These are phyloP conservation scores for Apostichopus parvimensis DNA, from an alignment of 35 echinoderm and acorn worm species.

Conservation along the genomic window DNA sequence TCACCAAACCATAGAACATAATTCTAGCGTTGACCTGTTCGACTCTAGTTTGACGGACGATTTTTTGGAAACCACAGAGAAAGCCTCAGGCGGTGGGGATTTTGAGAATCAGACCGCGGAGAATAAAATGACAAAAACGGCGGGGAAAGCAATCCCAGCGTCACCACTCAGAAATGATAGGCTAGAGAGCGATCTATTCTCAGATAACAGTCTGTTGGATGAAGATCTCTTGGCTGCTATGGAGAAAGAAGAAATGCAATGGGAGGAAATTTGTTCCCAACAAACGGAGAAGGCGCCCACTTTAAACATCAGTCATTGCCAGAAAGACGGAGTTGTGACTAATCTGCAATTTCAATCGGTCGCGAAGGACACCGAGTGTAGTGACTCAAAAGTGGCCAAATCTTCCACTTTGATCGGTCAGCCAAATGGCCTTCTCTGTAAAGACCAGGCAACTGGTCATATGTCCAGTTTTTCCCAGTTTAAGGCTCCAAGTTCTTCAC, in stretches of 20 bases:
- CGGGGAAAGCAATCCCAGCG: not conserved
- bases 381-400: not conserved
- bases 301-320: not conserved
- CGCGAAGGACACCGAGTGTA: not conserved
- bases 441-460: not conserved
- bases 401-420: not conserved
- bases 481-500: constrained; percentile 11
- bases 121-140: not conserved
- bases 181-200: constrained; percentile 14
- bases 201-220: constrained; percentile 44
- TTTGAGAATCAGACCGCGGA: not conserved
- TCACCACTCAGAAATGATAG: not conserved
- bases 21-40: constrained; percentile 49
- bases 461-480: not conserved
- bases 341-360: not conserved
- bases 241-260: constrained; percentile 39
- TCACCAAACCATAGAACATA: not conserved
- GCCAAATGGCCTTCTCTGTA: not conserved
- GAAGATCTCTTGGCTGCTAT: constrained; percentile 47
- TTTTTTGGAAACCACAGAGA: not conserved
- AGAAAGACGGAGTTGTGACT: not conserved
- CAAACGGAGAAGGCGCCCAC: not conserved
- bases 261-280: constrained; percentile 29
- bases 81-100: not conserved
- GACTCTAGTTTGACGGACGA: constrained; percentile 13